A percentile compares a stretch with the other conserved stretches of the same genome.
Evolutionary conservation across 53 echinoderm and acorn worm species (phyloP).

Genomic region (Hippasteria phrygiana): DNA sequence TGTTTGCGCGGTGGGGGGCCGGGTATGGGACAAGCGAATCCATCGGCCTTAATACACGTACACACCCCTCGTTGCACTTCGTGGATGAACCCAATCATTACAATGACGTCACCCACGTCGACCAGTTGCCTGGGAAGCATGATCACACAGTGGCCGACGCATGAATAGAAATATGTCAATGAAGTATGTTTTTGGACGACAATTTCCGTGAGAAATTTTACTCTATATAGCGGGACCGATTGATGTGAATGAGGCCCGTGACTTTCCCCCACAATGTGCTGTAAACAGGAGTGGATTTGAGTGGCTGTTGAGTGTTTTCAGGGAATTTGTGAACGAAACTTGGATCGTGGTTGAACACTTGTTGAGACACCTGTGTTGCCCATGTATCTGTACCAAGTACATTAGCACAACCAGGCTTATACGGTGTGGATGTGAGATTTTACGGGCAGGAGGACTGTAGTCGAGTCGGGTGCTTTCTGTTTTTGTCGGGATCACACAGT

Average conservation of each 20-base stretch:
- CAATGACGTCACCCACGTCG: conserved; percentile 43
- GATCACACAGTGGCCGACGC: conserved; percentile 7
- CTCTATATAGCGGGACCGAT: not conserved
- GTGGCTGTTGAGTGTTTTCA: not conserved
- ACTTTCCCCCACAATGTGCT: not conserved
- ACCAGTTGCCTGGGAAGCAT: conserved; percentile 62
- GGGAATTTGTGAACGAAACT: not conserved
- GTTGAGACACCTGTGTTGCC: not conserved
- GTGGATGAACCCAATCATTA: conserved; percentile 34
- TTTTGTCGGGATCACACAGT: not conserved
- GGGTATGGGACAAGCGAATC: too few species aligned
- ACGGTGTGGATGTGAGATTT: not conserved
- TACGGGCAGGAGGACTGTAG: not conserved
- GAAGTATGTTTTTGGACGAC: not conserved
- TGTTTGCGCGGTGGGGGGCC: too few species aligned
- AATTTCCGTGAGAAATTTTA: not conserved
- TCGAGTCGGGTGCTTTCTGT: not conserved
- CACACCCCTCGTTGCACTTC: too few species aligned
- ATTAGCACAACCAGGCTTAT: not conserved
- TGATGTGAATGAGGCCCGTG: not conserved
- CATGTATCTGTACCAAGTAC: not conserved
- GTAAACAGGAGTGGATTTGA: not conserved
- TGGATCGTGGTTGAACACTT: not conserved
- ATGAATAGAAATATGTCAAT: not conserved
- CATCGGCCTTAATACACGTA: too few species aligned